phyloP scores from a whole-genome alignment of 2,888 invertebrate genomes.

The Cerceris ruficornis region DNA sequence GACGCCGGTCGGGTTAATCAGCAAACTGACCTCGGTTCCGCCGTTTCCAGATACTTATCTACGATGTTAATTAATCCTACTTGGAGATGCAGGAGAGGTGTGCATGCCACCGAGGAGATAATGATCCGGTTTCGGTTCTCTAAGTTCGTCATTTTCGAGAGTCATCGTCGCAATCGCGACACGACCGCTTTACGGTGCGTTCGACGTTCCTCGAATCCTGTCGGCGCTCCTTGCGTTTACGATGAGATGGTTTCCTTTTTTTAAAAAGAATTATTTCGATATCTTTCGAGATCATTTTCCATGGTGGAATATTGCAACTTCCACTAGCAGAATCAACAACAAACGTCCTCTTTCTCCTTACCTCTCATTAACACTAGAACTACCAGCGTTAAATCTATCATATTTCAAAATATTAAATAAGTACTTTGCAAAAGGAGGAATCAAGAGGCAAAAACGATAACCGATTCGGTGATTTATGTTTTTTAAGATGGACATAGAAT shows the following conservation, averaged over 20 bases:
- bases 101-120: slow-evolving; percentile 60
- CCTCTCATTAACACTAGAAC: too few relatives aligned
- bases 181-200: slow-evolving; percentile 29
- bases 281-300: neutral
- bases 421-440: too few relatives aligned
- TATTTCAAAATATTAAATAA: too few relatives aligned
- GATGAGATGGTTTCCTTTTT: neutral
- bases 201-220: slow-evolving; percentile 41
- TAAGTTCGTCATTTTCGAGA: slow-evolving; percentile 59
- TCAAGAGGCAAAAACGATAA: too few relatives aligned
- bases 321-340: too few relatives aligned
- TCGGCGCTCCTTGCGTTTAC: slow-evolving; percentile 18
- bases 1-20: slow-evolving; percentile 23
- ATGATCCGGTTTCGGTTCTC: slow-evolving; percentile 67
- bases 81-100: slow-evolving; percentile 64
- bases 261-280: neutral
- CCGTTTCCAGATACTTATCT: slow-evolving; percentile 54
- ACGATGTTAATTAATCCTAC: slow-evolving; percentile 50
- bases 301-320: neutral
- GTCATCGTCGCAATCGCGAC: slow-evolving; percentile 59
- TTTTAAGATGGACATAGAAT: too few relatives aligned
- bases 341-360: too few relatives aligned
- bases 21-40: slow-evolving; percentile 48
- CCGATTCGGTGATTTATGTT: too few relatives aligned
- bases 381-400: too few relatives aligned